phyloP scores from a whole-genome alignment of 2,797 vertebrate species.

The Anas capensis region DNA sequence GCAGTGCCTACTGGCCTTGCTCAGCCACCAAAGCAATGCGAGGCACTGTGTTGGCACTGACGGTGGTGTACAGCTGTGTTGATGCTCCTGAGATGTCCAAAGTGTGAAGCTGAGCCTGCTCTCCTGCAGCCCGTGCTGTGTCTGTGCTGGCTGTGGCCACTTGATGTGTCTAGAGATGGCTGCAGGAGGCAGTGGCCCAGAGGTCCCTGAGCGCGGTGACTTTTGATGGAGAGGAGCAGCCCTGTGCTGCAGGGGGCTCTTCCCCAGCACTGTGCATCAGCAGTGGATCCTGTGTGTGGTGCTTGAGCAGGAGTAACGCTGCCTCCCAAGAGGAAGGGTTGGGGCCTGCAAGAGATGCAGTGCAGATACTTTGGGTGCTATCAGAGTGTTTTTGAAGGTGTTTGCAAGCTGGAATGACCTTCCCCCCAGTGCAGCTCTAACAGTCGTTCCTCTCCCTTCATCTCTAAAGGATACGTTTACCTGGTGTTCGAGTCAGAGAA shows the following conservation, averaged over 20 bases:
- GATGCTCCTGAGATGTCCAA: background rate
- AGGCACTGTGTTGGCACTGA: background rate
- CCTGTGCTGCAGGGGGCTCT: background rate
- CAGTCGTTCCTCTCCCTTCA: background rate
- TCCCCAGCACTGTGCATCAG: accelerated
- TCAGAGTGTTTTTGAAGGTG: background rate
- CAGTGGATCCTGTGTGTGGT: accelerated
- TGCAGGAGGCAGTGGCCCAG: background rate
- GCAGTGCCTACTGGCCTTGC: background rate
- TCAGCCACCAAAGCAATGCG: accelerated
- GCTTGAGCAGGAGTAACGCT: background rate
- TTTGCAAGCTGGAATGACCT: background rate
- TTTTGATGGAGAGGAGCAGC: background rate
- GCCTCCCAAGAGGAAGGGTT: background rate
- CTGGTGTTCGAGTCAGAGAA: constrained; percentile 98
- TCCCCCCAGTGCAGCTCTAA: background rate
- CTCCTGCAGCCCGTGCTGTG: accelerated
- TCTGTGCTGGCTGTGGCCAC: background rate
- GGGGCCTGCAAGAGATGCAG: background rate
- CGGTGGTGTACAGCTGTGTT: background rate
- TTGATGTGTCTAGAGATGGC: background rate
- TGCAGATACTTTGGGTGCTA: background rate
- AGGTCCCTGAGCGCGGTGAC: accelerated
- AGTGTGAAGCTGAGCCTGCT: background rate
- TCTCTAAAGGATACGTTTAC: constrained; percentile 91